These are phyloP conservation scores for Rhynchonema sp. DNA, from an alignment of 2,888 invertebrate species.

Conservation along the genomic window DNA sequence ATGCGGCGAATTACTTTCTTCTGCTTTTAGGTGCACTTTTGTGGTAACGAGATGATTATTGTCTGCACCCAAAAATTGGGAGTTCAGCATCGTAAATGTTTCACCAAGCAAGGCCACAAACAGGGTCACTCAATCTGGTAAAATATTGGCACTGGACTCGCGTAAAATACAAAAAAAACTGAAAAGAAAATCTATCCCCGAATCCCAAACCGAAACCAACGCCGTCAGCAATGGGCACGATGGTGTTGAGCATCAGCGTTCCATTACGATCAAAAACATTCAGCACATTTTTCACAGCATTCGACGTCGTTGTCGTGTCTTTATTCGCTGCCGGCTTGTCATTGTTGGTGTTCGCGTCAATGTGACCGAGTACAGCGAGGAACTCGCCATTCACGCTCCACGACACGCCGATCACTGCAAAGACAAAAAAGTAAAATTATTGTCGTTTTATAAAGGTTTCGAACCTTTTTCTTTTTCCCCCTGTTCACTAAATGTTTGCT, in stretches of 20 bases:
- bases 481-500: no score
- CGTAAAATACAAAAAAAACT: no score
- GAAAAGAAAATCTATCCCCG: no score
- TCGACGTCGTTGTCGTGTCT: neutral
- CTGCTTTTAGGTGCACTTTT: no score
- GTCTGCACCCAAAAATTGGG: no score
- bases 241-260: neutral
- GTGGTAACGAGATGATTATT: no score
- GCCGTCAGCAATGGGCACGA: neutral
- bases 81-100: no score
- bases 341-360: neutral
- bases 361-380: conserved; percentile 6
- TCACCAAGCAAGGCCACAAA: no score
- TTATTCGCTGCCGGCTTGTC: neutral
- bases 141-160: no score
- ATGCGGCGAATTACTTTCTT: no score
- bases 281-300: neutral
- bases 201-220: neutral
- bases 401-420: conserved; percentile 1
- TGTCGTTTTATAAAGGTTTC: neutral
- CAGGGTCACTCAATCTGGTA: no score
- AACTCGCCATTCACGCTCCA: conserved; percentile 5
- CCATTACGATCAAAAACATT: neutral
- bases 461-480: no score
- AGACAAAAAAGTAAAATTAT: neutral